These are phyloP conservation scores for Carassius auratus DNA, from an alignment of 2,113 vertebrate species.

Conservation along the genomic window DNA sequence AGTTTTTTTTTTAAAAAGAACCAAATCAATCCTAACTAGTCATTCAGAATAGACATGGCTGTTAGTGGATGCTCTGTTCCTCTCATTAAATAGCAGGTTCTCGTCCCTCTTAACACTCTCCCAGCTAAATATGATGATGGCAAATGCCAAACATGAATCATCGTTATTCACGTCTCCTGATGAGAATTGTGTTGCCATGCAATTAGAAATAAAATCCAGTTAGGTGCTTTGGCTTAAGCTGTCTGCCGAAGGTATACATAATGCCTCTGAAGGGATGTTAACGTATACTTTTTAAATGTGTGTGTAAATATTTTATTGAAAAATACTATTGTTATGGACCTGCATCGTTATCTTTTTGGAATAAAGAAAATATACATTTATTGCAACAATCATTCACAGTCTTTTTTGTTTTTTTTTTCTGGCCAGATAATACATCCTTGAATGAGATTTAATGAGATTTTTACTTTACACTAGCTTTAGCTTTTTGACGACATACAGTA, in stretches of 20 bases:
- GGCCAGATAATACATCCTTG: too few relatives aligned
- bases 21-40: neutral
- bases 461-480: neutral
- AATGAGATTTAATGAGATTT: too few relatives aligned
- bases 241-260: slow-evolving; percentile 48
- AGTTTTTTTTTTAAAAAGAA: neutral
- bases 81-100: neutral
- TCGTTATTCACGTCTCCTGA: neutral
- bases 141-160: slow-evolving; percentile 23
- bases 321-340: slow-evolving; percentile 62
- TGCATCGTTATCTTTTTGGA: slow-evolving; percentile 67
- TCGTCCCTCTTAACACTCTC: neutral
- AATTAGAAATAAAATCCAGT: neutral
- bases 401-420: neutral
- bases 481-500: neutral
- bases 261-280: slow-evolving; percentile 61
- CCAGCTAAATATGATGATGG: neutral
- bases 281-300: slow-evolving; percentile 43
- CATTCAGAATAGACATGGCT: neutral
- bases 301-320: slow-evolving; percentile 72
- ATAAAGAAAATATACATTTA: slow-evolving; percentile 67
- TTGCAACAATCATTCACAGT: neutral
- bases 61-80: neutral
- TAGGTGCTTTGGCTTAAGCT: slow-evolving; percentile 4
- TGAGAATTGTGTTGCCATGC: neutral